These are phyloP conservation scores for Helicoverpa assulta DNA, from an alignment of 2,888 invertebrate genomes.

Conservation along the genomic window DNA sequence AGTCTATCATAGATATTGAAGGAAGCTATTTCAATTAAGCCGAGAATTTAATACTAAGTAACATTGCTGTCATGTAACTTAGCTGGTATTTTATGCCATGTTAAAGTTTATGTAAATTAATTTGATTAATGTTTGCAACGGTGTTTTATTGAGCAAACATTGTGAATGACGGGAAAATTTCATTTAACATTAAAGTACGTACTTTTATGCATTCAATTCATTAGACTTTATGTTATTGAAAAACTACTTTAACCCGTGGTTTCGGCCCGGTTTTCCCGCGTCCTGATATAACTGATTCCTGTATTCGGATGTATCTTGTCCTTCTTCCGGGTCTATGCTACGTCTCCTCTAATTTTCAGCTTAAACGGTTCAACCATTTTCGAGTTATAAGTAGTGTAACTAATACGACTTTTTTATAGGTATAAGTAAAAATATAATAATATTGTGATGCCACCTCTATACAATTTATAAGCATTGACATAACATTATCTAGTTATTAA, in stretches of 20 bases:
- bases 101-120: conserved; percentile 16
- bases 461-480: conserved; percentile 38
- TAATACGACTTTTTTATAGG: too few relatives aligned
- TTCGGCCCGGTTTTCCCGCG: too few relatives aligned
- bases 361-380: too few relatives aligned
- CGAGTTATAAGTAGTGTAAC: too few relatives aligned
- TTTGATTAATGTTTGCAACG: neutral
- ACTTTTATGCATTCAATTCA: neutral
- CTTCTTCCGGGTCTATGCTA: too few relatives aligned
- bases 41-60: conserved; percentile 18
- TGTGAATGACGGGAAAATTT: neutral
- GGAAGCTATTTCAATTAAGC: conserved; percentile 23
- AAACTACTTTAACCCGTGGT: too few relatives aligned
- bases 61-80: conserved; percentile 1
- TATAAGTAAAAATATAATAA: neutral
- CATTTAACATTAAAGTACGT: neutral
- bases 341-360: too few relatives aligned
- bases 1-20: conserved; percentile 43
- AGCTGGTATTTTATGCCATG: neutral
- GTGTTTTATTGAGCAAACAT: neutral
- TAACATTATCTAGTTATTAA: conserved; percentile 62
- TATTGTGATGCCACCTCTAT: conserved; percentile 42
- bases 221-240: too few relatives aligned
- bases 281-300: too few relatives aligned
- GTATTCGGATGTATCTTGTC: too few relatives aligned